These are phyloP conservation scores for Rissa tridactyla DNA, from an alignment of 2,113 vertebrate genomes.

Conservation along the genomic window DNA sequence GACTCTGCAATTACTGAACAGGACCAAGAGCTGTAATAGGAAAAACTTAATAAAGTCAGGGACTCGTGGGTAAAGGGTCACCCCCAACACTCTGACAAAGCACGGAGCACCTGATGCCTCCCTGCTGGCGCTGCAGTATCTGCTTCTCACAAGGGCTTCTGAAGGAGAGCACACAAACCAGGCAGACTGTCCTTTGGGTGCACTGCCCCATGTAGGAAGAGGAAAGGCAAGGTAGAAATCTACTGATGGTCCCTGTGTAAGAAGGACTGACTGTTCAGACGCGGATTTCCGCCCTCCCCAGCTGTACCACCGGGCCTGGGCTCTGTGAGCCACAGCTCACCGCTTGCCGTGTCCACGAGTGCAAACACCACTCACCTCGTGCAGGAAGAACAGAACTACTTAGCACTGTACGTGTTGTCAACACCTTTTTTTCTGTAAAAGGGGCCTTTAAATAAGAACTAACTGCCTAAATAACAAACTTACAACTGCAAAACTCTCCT, in stretches of 20 bases:
- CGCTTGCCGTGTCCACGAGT: accelerated
- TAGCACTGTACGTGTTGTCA: not conserved
- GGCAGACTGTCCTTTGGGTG: not conserved
- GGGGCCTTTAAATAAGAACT: not conserved
- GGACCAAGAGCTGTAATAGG: not conserved
- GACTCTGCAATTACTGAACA: not conserved
- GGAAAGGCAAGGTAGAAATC: not conserved
- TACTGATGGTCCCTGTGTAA: not conserved
- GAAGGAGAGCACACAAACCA: not conserved
- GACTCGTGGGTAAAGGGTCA: not conserved
- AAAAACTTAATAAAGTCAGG: not conserved
- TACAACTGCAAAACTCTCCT: not conserved
- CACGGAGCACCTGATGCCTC: not conserved
- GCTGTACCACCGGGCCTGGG: not conserved
- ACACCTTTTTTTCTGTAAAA: not conserved
- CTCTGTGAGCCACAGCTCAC: not conserved
- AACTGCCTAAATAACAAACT: not conserved
- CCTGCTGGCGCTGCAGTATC: not conserved
- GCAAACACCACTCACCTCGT: not conserved
- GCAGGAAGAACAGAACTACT: not conserved
- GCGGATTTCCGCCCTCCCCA: not conserved
- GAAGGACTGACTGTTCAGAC: not conserved
- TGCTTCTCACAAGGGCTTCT: not conserved
- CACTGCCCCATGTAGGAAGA: not conserved
- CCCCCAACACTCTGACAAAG: not conserved